These are phyloP conservation scores for Todus mexicanus DNA, from an alignment of 2,797 vertebrate genomes.

Conservation along the genomic window DNA sequence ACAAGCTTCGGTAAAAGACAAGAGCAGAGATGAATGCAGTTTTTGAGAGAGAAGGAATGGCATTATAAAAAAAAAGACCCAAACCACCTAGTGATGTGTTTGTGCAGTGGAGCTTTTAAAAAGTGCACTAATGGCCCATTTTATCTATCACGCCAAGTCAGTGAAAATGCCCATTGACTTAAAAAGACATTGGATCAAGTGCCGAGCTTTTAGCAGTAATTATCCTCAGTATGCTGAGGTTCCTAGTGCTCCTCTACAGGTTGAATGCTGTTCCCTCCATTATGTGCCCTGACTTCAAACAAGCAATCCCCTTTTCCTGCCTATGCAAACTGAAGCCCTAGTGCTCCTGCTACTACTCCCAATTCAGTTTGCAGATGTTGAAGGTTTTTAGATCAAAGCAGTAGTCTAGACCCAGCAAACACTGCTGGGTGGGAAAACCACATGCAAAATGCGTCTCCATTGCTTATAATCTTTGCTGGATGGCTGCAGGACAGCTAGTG, in stretches of 20 bases:
- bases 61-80: neutral
- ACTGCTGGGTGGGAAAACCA: neutral
- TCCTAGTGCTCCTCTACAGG: neutral
- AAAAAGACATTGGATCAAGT: conserved; percentile 19
- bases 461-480: neutral
- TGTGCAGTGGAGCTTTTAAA: conserved; percentile 30
- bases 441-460: neutral
- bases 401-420: neutral
- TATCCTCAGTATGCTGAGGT: neutral
- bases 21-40: neutral
- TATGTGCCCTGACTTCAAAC: neutral
- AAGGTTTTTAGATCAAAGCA: neutral
- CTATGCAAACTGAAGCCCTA: neutral
- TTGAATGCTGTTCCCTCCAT: neutral
- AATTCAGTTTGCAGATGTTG: neutral
- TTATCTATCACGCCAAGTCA: conserved; percentile 30
- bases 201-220: conserved; percentile 29
- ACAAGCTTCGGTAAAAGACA: neutral
- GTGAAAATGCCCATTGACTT: conserved; percentile 21
- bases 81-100: conserved; percentile 7
- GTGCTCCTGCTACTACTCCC: neutral
- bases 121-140: conserved; percentile 28
- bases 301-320: neutral
- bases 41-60: conserved; percentile 12
- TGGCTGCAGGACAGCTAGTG: neutral